Percentiles rank a stretch among this genome's conserved stretches.
Conservation (phyloP, 2,888 invertebrate species). For the Parnassius glacialis region DNA sequence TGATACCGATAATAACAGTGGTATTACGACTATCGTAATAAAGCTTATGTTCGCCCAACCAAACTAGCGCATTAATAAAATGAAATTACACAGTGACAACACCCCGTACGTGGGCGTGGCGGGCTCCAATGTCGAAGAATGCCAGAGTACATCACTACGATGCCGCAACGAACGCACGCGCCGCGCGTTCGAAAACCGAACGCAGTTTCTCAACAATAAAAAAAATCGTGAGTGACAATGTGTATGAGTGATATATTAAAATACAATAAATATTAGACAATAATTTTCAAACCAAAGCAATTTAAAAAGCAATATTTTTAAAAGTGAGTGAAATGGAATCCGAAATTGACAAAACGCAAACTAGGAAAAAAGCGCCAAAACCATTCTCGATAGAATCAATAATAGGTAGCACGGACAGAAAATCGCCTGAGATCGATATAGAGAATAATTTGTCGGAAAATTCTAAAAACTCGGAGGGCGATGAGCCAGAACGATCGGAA, state of each 20-base stretch:
- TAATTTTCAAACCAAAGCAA: conserved; percentile 16
- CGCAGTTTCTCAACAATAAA: conserved; percentile 23
- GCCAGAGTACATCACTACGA: conserved; percentile 57
- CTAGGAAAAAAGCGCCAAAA: conserved; percentile 73
- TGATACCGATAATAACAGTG: conserved; percentile 47
- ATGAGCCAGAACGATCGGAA: conserved; percentile 57
- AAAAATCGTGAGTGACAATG: conserved; percentile 13
- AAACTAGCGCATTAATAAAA: conserved; percentile 61
- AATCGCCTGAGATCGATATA: conserved; percentile 74
- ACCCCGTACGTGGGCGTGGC: conserved; percentile 76
- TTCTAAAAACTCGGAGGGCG: conserved; percentile 70
- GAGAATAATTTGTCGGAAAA: conserved; percentile 66
- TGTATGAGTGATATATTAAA: conserved; percentile 17
- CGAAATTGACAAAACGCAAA: conserved; percentile 57
- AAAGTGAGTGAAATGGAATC: conserved; percentile 53
- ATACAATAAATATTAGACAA: conserved; percentile 10
- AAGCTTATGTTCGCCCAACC: conserved; percentile 66
- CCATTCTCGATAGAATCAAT: conserved; percentile 84
- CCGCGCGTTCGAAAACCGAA: conserved; percentile 36
- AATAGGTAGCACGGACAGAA: conserved; percentile 68
- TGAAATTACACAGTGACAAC: conserved; percentile 66
- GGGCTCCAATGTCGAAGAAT: conserved; percentile 36
- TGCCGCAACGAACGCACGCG: conserved; percentile 51
- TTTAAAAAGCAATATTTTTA: conserved; percentile 23
- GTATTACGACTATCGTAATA: conserved; percentile 60